Conservation (phyloP, 2,888 invertebrate species). For the Stomorhina lunata region DNA sequence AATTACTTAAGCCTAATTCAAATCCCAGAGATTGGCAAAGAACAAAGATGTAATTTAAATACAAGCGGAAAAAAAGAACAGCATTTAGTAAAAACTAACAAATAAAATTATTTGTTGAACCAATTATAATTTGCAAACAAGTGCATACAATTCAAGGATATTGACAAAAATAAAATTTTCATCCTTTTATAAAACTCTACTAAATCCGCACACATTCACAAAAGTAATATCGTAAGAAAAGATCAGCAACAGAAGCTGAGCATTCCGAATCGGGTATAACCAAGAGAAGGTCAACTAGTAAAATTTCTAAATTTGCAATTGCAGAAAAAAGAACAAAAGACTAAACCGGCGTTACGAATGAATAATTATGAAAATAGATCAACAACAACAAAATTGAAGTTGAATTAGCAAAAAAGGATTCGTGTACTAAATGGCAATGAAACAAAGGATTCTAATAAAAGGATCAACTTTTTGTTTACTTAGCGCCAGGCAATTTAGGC, state of each 20-base stretch:
- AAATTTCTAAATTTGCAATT: conserved; percentile 26
- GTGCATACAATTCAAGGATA: conserved; percentile 28
- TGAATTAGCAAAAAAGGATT: conserved; percentile 4
- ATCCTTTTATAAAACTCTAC: conserved; percentile 4
- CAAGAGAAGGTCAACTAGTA: conserved; percentile 29
- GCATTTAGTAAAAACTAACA: neutral
- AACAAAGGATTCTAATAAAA: conserved; percentile 18
- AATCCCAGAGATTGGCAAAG: conserved; percentile 5
- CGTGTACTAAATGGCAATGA: neutral
- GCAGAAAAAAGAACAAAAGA: conserved; percentile 30
- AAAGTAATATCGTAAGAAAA: conserved; percentile 20
- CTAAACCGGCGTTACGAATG: conserved; percentile 62
- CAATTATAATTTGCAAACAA: conserved; percentile 51
- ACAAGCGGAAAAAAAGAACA: neutral
- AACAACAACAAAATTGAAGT: conserved; percentile 8
- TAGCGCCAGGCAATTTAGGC: conserved; percentile 60
- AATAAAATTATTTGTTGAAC: conserved; percentile 27
- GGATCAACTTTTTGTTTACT: conserved; percentile 59
- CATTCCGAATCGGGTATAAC: conserved; percentile 36
- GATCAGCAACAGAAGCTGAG: conserved; percentile 44
- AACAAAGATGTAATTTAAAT: neutral
- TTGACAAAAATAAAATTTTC: neutral
- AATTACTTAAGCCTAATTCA: conserved; percentile 19
- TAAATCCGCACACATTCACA: neutral
- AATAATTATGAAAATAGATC: conserved; percentile 67